Base-by-base conservation (phyloP, 2,888 invertebrate genomes). In the Tinea semifulvella region DNA sequence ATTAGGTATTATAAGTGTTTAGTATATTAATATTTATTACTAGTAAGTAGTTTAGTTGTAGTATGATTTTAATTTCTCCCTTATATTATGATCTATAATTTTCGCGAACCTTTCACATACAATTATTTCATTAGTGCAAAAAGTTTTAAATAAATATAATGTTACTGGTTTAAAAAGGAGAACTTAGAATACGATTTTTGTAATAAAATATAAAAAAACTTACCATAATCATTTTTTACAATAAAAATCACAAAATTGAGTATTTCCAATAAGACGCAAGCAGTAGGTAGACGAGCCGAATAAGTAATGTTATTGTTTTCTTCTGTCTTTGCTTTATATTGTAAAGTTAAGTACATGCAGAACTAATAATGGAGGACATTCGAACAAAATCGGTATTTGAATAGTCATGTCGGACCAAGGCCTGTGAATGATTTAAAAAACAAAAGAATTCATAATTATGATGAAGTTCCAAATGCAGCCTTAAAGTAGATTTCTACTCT, bases 381-480 rank as follows among this genome's bases (percentile, higher is more conserved):
- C 22, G 40, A 55, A 61, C 65, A 62, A 60, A 68, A 65, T 65
- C 56, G 54, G 57, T 54, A 57, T 59, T 56, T 64, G 56, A 63
- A 62, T 63, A 59, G 58, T 61, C 56, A 38, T 40, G 40, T 40
- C 20, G 40, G 8, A 56, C 56, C 71, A 74, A 75, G 74, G 70
- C 50, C 60, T 57, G 51, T 61, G 61, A 71, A 72, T 66, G 59
- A 51, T 55, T 55, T 53, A 27, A 48, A 50, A 61, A 62, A 79
- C 77, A 79, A 79, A 73, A 72, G 76, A 79, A 75, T 76, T 53
- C 61, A 66, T 72, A 68, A 74, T 31, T 7, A 31, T 17, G 18
- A 17, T 38, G 31, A 31, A 14, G 6, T 31, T 31, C 14, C 11
- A 31, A 31, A 31, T 31, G 31, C 14, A 31, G 6, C 13, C 11